Evolutionary conservation across 2,888 invertebrate genomes (phyloP), one percentile per base, ranked within the genome.

Genomic region (Parthenolecanium corni): DNA sequence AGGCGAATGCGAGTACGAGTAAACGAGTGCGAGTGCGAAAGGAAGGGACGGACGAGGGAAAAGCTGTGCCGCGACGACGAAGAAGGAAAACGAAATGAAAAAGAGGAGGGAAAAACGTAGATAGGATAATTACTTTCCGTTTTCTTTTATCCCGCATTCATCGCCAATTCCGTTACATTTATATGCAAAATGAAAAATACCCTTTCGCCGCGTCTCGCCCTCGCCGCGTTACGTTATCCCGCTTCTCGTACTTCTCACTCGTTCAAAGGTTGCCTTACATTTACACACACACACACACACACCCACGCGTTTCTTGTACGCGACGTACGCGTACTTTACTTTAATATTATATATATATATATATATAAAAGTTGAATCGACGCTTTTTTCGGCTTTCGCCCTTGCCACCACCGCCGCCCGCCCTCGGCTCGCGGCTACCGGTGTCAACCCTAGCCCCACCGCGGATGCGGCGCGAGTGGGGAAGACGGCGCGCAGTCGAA

Each of bases 71-170:
- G 31, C 31, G 9, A 31, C n/a, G 54, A 6, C 1, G 24, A 23
- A 11, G 21, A 54, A 54, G 40, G 40, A 52, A 52, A n/a, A n/a
- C n/a, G n/a, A 31, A 31, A 31, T 31, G 31, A 31, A 31, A 31
- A 31, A 9, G 44, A 42, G 44, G 49, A 31, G 51, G 51, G 51
- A 63, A 63, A 63, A 63, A 63, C 63, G 31, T 31, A 63, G 63
- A 63, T 63, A 63, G 54, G 63, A 63, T 63, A 63, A 63, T 63
- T 63, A 63, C 63, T 63, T 63, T 63, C 54, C 52, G 62, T 62
- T 62, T 62, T 52, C 52, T 62, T 52, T 62, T 52, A 52, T 62
- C 52, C 52, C 44, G 44, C 62, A 52, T 62, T 52, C 62, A 47
- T 53, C 53, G 63, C 53, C 63, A 47, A 63, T 53, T 63, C 53